Base-by-base conservation (phyloP, 1,140 invertebrate species). In the Diorhabda elongata region DNA sequence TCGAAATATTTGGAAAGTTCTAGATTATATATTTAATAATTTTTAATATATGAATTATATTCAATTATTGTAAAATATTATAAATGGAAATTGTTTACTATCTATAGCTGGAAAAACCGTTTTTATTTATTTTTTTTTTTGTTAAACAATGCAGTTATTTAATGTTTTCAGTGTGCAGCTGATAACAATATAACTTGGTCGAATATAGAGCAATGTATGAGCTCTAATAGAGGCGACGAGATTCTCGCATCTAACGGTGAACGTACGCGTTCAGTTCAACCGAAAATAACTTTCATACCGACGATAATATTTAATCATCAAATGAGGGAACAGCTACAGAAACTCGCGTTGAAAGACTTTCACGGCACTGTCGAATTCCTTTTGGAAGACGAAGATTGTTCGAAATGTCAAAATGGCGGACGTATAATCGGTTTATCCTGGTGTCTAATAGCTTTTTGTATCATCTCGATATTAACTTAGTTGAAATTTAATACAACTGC, bases 221-320 rank as follows among this genome's bases (percentile, higher is more conserved):
- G 64, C 43, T 58, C 69, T 5, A 75, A 77, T 2, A 75, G 81
- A 9, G 85, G 85, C 4, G 81, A 84, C 64, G 76, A 82, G 8
- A 74, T 89, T 42, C 77, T 89, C 3, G 85, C 83, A 0, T 57
- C 77, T 0, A 78, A 85, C 65, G 88, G 88, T 0, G 82, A 87
- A 66, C 85, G 83, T 75, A 88, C 87, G 0, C 78, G 82, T 3
- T 70, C 73, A 3, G 73, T 89, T 2, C 75, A 82, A 44, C 83
- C 85, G 3, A 79, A 79, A 2, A 78, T 90, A 0, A 74, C 78
- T 11, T 89, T 88, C 71, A 87, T 90, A 1, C 89, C 89, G 0
- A 88, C 87, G 42, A 79, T 90, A 57, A 78, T 87, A 4, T 82
- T 87, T 47, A 85, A 90, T 71, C 82, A 84, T 65, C 75, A 64